Base-by-base conservation (phyloP, 2,888 invertebrate genomes). In the Nysson spinosus region DNA sequence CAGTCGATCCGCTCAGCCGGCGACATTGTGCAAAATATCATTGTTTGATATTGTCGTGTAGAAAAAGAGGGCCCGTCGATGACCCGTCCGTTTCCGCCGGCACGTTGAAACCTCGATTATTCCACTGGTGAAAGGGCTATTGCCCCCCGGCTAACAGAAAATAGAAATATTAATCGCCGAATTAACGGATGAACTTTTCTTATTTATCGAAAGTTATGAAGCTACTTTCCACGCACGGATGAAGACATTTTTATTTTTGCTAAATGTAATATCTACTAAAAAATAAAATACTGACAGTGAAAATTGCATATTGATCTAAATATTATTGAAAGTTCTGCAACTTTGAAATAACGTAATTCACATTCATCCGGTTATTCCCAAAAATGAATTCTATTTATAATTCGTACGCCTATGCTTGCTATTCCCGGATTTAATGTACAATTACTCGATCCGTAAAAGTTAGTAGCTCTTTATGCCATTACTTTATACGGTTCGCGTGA, bases 21-120 rank as follows among this genome's bases (percentile, higher is more conserved):
- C 60, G 78, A 70, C 78, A 78, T 77, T 78, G 77, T 77, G 56
- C 57, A 51, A 72, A 72, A 75, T 75, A 69, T 75, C 70, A 78
- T 77, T 78, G 78, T 78, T 72, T 56, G 65, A 66, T 55, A 62
- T 11, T 14, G 16, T 7, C 12, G 26, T 19, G 30, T 16, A 46
- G 35, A 35, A 14, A 24, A 42, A 51, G 20, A 32, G 24, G 42
- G 57, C 26, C 20, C 37, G 34, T 12, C 61, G 46, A 52, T 58
- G 69, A 64, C 50, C 57, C 26, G 44, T 11, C 49, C 32, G 62
- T 26, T 69, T 72, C 72, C 65, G 65, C 39, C 17, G 34, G 6
- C 47, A 34, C 37, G 54, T 51, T 39, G 54, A 34, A 66, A 66
- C 56, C 43, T 51, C 62, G 66, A 66, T 70, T 62, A 66, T 62